These are phyloP conservation scores for Tachuris rubrigastra DNA, from an alignment of 2,113 vertebrate species.

Conservation along the genomic window DNA sequence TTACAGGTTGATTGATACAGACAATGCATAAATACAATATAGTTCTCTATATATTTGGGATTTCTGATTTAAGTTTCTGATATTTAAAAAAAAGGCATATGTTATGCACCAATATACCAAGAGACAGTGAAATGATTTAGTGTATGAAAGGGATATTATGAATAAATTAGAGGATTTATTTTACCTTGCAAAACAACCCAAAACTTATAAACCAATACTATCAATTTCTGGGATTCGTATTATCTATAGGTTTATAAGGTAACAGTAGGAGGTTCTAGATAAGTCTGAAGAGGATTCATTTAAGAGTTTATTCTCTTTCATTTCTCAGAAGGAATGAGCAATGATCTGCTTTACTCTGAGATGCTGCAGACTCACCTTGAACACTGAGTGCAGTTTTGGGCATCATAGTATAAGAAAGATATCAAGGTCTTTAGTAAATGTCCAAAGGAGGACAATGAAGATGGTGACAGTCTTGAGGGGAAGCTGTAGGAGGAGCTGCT, in stretches of 20 bases:
- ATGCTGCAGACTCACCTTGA: neutral
- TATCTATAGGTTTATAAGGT: neutral
- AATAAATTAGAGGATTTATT: neutral
- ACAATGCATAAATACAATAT: neutral
- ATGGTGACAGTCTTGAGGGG: neutral
- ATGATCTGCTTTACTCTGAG: neutral
- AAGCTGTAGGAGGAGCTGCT: rapidly evolving
- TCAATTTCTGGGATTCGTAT: neutral
- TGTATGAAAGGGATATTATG: neutral
- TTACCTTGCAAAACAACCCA: neutral
- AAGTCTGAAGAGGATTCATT: neutral
- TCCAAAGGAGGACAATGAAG: neutral
- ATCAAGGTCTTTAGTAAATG: neutral
- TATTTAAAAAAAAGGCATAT: neutral
- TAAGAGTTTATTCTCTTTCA: neutral
- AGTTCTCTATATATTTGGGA: neutral
- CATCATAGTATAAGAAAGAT: rapidly evolving
- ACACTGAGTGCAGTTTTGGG: neutral
- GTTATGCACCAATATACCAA: neutral
- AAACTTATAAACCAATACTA: neutral
- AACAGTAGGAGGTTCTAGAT: neutral
- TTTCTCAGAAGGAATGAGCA: neutral
- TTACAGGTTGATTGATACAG: neutral
- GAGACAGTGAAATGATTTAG: neutral
- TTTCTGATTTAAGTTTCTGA: neutral